phyloP scores from a whole-genome alignment of 2,888 invertebrate genomes.

The Xestobium rufovillosum region DNA sequence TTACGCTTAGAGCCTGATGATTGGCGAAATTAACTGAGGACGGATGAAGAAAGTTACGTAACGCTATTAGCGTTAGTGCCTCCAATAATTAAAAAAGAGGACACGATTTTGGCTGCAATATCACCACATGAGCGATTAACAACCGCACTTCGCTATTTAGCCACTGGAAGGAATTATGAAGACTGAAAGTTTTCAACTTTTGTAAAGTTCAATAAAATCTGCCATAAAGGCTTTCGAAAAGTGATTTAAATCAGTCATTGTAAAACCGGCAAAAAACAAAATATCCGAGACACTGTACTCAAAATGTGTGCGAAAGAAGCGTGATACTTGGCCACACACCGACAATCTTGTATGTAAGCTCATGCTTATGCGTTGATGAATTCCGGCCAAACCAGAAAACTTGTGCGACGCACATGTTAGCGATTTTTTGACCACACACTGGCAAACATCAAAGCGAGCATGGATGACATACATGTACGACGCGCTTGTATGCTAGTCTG shows the following conservation, averaged over 20 bases:
- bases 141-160: too few relatives aligned
- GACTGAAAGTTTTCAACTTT: too few relatives aligned
- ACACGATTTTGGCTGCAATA: too few relatives aligned
- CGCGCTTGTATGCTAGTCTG: constrained; percentile 5
- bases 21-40: too few relatives aligned
- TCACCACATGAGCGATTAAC: too few relatives aligned
- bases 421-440: constrained; percentile 4
- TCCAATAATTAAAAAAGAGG: too few relatives aligned
- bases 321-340: constrained; percentile 1
- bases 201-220: constrained; percentile 5
- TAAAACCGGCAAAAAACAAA: background rate
- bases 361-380: constrained; percentile 10
- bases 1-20: too few relatives aligned
- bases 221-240: constrained; percentile 3
- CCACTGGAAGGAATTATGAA: too few relatives aligned
- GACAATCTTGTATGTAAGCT: constrained; percentile 7
- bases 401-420: constrained; percentile 8
- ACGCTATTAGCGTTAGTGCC: too few relatives aligned
- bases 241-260: constrained; percentile 4
- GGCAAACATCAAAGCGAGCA: constrained; percentile 6
- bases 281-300: background rate
- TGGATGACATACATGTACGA: background rate
- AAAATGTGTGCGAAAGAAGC: background rate
- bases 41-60: too few relatives aligned
- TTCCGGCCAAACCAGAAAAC: constrained; percentile 6